A percentile compares a stretch with the other conserved stretches of the same genome.
Conservation (phyloP, 1,140 invertebrate species). For the Brachionus asplanchnoidis region DNA sequence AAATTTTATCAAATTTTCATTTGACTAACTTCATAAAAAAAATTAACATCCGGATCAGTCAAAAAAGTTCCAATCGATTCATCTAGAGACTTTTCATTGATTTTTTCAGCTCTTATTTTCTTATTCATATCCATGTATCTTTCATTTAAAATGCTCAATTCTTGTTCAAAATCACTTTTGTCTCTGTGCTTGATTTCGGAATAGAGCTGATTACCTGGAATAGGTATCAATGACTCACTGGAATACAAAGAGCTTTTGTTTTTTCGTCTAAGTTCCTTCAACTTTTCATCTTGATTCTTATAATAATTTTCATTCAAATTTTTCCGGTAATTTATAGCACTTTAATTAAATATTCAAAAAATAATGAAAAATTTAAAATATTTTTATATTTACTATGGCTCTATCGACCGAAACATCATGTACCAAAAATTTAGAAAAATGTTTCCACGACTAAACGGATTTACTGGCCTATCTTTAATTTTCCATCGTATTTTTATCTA, state of each 20-base stretch:
- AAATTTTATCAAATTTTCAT: not conserved
- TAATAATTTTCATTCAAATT: not conserved
- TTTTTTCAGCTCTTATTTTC: not conserved
- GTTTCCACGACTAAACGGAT: conserved; percentile 9
- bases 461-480: not conserved
- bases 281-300: not conserved
- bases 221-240: not conserved
- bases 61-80: not conserved
- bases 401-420: not conserved
- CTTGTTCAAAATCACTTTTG: not conserved
- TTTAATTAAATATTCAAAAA: not conserved
- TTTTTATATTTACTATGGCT: conserved; percentile 22
- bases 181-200: not conserved
- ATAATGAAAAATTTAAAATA: not conserved
- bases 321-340: not conserved
- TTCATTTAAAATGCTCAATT: not conserved
- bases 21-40: not conserved
- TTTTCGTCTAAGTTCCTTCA: not conserved
- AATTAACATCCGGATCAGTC: not conserved
- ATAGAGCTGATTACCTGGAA: not conserved
- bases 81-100: not conserved
- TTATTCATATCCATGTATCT: not conserved
- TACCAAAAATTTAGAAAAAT: conserved; percentile 13
- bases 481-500: conserved; percentile 24
- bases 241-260: not conserved